phyloP scores from a whole-genome alignment of 2,797 vertebrate genomes.

The Anguilla megastoma region DNA sequence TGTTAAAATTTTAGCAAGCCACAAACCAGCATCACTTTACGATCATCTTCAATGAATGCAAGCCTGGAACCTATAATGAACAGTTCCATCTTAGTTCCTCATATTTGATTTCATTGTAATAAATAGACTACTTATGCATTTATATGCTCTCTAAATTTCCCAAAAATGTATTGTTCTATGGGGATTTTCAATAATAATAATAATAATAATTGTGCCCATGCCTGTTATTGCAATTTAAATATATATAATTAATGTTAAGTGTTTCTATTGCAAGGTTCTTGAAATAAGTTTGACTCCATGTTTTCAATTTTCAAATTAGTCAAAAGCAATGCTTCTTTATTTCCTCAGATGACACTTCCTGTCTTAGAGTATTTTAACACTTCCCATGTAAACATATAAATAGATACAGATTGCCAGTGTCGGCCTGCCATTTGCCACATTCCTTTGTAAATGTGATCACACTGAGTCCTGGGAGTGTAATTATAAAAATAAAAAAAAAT shows the following conservation, averaged over 20 bases:
- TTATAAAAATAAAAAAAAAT: too few relatives aligned
- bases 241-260: background rate
- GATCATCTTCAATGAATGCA: too few relatives aligned
- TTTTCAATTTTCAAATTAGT: background rate
- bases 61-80: too few relatives aligned
- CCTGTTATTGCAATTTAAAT: background rate
- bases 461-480: background rate
- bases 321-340: background rate
- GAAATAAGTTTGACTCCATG: background rate
- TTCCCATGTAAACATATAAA: background rate
- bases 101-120: too few relatives aligned
- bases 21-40: too few relatives aligned
- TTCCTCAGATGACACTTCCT: background rate
- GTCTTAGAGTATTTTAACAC: background rate
- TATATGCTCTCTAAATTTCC: background rate
- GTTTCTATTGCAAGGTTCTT: background rate
- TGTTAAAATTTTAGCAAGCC: too few relatives aligned
- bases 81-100: too few relatives aligned
- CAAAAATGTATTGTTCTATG: background rate
- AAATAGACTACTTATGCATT: background rate
- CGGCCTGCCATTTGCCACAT: too few relatives aligned
- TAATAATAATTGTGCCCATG: background rate
- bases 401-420: background rate
- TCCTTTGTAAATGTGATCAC: background rate
- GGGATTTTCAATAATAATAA: too few relatives aligned